Percentiles rank a stretch among this genome's conserved stretches.
Conservation (phyloP, 2,113 vertebrate genomes). For the Harpagus bidentatus region DNA sequence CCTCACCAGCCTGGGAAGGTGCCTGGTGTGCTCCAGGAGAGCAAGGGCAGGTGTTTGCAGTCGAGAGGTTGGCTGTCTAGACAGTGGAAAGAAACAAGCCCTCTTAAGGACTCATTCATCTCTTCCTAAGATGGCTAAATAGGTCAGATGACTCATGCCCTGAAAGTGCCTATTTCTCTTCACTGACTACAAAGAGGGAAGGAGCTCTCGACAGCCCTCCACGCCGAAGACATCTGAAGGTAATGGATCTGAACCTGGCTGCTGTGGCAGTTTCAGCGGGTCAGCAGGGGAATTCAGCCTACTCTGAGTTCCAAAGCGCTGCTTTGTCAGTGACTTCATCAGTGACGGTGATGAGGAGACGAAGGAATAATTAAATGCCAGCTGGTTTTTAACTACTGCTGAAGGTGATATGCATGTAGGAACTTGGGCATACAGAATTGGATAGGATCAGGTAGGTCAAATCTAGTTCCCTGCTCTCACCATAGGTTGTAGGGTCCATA, state of each 20-base stretch:
- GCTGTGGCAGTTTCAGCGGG: fast-evolving
- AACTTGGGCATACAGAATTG: neutral
- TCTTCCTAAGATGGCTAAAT: conserved; percentile 48
- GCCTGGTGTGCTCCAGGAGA: neutral
- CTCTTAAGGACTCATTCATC: conserved; percentile 40
- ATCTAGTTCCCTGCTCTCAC: no score
- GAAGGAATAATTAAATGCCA: neutral
- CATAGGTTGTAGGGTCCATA: fast-evolving
- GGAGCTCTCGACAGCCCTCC: neutral
- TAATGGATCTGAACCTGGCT: neutral
- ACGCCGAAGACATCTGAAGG: neutral
- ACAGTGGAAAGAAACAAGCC: conserved; percentile 28
- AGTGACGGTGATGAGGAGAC: fast-evolving
- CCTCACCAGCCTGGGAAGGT: neutral
- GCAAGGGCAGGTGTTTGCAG: conserved; percentile 5
- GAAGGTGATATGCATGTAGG: fast-evolving
- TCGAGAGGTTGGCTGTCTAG: conserved; percentile 22
- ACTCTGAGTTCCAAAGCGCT: fast-evolving
- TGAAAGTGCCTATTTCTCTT: conserved; percentile 8
- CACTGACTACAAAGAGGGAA: neutral
- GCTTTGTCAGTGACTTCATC: neutral
- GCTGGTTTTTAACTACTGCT: fast-evolving
- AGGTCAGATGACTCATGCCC: conserved; percentile 57
- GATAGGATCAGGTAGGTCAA: neutral
- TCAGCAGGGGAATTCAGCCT: neutral